Evolutionary conservation across 2,113 vertebrate genomes (phyloP), one percentile per base, ranked within the genome.

Genomic region (Burhinus bistriatus): DNA sequence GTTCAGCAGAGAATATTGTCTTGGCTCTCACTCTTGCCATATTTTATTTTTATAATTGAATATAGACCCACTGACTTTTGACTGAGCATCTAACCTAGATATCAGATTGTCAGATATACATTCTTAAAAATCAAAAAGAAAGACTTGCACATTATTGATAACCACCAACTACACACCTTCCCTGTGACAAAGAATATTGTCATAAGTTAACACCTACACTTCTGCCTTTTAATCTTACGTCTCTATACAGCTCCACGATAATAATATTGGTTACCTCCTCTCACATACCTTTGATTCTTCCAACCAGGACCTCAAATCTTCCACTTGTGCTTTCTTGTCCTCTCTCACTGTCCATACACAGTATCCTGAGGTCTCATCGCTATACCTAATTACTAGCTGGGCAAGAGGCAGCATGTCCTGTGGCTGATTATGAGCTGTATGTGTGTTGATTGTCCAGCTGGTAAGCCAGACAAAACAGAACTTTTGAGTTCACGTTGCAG

Each of bases 391-490:
- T 93, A 91, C 87, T 65, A 57, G n/a, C 69, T 87, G 47, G 70
- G 89, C 96, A 96, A 85, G 96, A 97, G 84, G 87, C 70, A 82
- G 84, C 96, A 90, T 79, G 95, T 93, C 73, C 73, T 69, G 89
- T 94, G 95, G 83, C 77, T 93, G 87, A 18, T 87, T 95, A 87
- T 65, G 72, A 95, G 83, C 38, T 87, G 49, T 65, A 17, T 75
- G 38, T 89, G 65, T 89, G 94, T 69, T 96, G 93, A 95, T 85
- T 91, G 96, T 96, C 95, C 95, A 93, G 47, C 89, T 87, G 81
- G 87, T 84, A 92, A 95, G 49, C 73, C 95, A 97, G 96, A 96
- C 96, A 94, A 96, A 96, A 96, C 93, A 97, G 84, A 96, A 94
- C 65, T 95, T 96, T 91, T 89, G 81, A 95, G 95, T 96, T 97